Evolutionary conservation across 2,113 vertebrate genomes (phyloP).

Genomic region (Neotragus moschatus): DNA sequence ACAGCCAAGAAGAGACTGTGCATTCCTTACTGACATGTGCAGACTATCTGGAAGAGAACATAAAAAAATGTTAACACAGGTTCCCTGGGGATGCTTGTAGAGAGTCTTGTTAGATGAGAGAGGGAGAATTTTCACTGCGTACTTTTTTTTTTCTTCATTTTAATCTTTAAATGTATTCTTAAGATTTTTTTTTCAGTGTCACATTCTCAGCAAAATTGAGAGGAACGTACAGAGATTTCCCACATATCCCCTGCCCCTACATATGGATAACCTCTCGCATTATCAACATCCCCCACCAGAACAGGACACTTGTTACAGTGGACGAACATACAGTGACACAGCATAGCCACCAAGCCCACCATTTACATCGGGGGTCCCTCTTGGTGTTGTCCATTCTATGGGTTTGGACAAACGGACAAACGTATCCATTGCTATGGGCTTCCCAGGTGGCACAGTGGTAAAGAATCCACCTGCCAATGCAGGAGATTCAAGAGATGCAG

Average conservation of each 20-base stretch:
- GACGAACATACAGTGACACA: not conserved
- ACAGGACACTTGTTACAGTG: not conserved
- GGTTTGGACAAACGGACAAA: not conserved
- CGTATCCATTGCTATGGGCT: not conserved
- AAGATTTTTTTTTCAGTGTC: not conserved
- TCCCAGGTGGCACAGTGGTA: not conserved
- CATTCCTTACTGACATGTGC: no score
- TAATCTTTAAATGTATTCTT: not conserved
- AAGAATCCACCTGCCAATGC: not conserved
- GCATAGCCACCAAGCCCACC: no score
- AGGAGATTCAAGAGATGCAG: not conserved
- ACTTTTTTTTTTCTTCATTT: not conserved
- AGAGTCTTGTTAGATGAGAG: not conserved
- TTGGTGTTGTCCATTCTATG: no score
- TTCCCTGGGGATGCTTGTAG: not conserved
- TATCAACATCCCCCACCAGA: not conserved
- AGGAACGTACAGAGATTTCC: not conserved
- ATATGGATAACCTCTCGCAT: rapidly evolving
- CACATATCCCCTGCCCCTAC: not conserved
- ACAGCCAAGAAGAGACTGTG: not conserved
- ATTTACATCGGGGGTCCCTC: not conserved
- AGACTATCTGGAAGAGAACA: not conserved
- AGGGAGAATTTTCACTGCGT: not conserved
- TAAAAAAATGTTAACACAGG: not conserved
- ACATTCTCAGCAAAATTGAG: not conserved